Base-by-base conservation (phyloP, 2,888 invertebrate genomes). In the Chirona hameri region DNA sequence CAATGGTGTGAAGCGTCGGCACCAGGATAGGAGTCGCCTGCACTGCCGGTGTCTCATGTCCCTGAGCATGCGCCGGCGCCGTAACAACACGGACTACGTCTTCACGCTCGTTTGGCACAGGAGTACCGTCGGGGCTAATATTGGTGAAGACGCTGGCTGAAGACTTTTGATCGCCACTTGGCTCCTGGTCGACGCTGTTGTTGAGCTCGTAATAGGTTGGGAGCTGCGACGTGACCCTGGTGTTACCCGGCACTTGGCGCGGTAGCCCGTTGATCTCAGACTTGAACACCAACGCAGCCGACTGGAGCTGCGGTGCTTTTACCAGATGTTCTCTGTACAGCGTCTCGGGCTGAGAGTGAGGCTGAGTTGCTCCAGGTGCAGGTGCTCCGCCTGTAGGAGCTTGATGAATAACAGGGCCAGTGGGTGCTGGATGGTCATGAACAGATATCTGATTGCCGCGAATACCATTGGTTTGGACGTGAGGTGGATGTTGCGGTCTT, bases 1-100 rank as follows among this genome's bases (percentile, higher is more conserved):
- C 86, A 72, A 86, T 86, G 1, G 86, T 86, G 48, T 86, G 86
- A 55, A 85, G 52, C 2, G 80, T 80, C 14, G 80, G 29, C 29
- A 80, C 80, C 27, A 21, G 48, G 27, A 65, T 12, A 7, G n/a
- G 27, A 5, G n/a, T 9, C 5, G 7, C n/a, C 27, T 10, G n/a
- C 18, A 18, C 18, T 18, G 18, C 12, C 10, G 52, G 52, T 18
- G 5, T 52, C 52, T 52, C 52, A 4, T 52, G 52, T 18, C 18
- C 1, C 52, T 52, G 52, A 18, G 15, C 52, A 52, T 9, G 12
- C 15, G 52, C 5, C 12, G 52, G 52, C 18, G 52, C 52, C 12
- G 52, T 52, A 15, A 52, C 18, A 18, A 52, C 18, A 18, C 52
- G 52, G 18, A 52, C 52, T 15, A 52, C 18, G 18, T 52, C 52